Conservation (phyloP, 2,797 vertebrate species). For the Amphiprion clarkii region DNA sequence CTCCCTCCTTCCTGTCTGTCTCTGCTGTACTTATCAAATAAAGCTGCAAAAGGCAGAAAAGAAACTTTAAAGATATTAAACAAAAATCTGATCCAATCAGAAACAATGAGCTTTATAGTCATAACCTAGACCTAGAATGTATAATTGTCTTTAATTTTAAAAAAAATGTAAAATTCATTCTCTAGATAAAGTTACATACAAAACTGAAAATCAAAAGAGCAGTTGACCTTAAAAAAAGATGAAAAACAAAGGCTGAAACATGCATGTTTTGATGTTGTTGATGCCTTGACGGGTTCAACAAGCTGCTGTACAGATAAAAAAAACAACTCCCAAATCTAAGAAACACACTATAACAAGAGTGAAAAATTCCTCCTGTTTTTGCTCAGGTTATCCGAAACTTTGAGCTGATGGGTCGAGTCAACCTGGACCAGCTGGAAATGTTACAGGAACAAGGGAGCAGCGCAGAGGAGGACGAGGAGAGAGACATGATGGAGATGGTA, state of each 20-base stretch:
- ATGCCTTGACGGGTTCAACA: too few relatives aligned
- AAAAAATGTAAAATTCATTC: not conserved
- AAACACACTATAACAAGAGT: not conserved
- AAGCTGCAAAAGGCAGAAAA: too few relatives aligned
- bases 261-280: too few relatives aligned
- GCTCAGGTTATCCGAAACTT: slow-evolving; percentile 96
- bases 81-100: not conserved
- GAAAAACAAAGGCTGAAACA: not conserved
- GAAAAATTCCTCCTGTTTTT: slow-evolving; percentile 21
- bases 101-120: not conserved
- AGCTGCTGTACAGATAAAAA: too few relatives aligned
- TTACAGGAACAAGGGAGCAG: slow-evolving; percentile 91
- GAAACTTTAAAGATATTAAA: too few relatives aligned
- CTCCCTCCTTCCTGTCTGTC: too few relatives aligned
- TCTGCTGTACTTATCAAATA: too few relatives aligned
- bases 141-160: not conserved
- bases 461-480: slow-evolving; percentile 84
- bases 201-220: not conserved
- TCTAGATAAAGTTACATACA: not conserved
- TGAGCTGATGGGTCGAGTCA: slow-evolving; percentile 96
- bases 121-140: not conserved
- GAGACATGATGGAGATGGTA: slow-evolving; percentile 62
- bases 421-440: slow-evolving; percentile 96
- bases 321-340: not conserved
- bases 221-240: not conserved